A percentile compares a stretch with the other conserved stretches of the same genome.
Evolutionary conservation across 2,888 invertebrate species (phyloP).

Genomic region (Meandrusa payeni): DNA sequence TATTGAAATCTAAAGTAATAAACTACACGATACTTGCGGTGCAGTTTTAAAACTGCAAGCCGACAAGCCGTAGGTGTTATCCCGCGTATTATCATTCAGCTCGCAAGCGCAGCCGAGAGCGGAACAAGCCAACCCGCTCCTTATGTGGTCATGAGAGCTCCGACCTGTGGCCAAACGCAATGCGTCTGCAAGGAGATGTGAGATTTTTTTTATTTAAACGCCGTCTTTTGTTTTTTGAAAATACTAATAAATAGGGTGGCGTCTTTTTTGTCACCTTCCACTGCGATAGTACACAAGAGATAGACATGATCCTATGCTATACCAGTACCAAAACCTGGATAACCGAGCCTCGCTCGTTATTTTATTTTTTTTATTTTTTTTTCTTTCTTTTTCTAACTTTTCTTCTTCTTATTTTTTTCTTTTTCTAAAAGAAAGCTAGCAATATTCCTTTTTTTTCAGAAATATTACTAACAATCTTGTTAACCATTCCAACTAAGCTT

Average conservation of each 20-base stretch:
- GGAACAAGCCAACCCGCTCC: conserved; percentile 34
- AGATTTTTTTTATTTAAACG: conserved; percentile 42
- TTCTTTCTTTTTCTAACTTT: too few species aligned
- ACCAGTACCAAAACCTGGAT: too few species aligned
- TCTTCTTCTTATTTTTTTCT: too few species aligned
- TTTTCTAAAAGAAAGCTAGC: too few species aligned
- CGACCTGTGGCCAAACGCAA: conserved; percentile 22
- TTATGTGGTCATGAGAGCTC: conserved; percentile 34
- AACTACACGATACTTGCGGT: background rate
- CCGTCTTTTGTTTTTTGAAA: conserved; percentile 28
- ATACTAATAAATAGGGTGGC: too few species aligned
- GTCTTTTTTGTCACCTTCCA: too few species aligned
- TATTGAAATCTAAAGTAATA: conserved; percentile 2
- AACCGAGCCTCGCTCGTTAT: too few species aligned
- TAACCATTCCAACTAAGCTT: too few species aligned
- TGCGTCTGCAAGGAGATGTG: conserved; percentile 41
- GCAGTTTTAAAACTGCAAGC: conserved; percentile 3
- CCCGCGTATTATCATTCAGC: conserved; percentile 60
- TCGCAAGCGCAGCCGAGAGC: conserved; percentile 35
- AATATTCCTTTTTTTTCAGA: too few species aligned
- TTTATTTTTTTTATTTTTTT: too few species aligned
- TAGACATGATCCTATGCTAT: background rate
- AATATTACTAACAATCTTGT: too few species aligned
- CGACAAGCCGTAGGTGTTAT: conserved; percentile 52
- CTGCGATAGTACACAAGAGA: background rate